These are phyloP conservation scores for Triplophysa rosa DNA, from an alignment of 2,113 vertebrate species.

Conservation along the genomic window DNA sequence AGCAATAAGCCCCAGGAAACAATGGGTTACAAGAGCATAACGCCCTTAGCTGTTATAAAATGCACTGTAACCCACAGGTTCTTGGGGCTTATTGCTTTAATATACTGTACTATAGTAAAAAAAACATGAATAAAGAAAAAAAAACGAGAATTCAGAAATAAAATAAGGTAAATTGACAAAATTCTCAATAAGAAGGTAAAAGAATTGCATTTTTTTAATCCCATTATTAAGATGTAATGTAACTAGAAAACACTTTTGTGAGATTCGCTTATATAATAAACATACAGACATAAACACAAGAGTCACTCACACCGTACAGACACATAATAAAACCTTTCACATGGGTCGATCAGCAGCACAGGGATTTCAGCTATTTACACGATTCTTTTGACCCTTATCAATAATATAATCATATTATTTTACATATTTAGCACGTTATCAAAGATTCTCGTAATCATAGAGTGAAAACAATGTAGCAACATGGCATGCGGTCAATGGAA, in stretches of 20 bases:
- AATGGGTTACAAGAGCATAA: no score
- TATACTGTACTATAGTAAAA: no score
- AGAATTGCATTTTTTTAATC: no score
- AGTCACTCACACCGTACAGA: slow-evolving; percentile 29
- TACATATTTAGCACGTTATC: slow-evolving; percentile 55
- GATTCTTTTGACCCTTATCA: slow-evolving; percentile 27
- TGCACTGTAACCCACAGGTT: no score
- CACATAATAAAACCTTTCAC: slow-evolving; percentile 33
- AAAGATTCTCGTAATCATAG: slow-evolving; percentile 40
- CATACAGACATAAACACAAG: slow-evolving; percentile 26
- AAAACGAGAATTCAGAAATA: no score
- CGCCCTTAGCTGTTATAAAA: no score
- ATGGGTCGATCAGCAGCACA: slow-evolving; percentile 51
- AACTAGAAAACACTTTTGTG: not conserved
- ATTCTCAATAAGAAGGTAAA: no score
- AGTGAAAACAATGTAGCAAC: slow-evolving; percentile 48
- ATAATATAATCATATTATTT: slow-evolving; percentile 48
- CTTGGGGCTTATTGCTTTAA: no score
- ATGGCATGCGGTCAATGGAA: slow-evolving; percentile 46
- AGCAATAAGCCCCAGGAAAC: no score
- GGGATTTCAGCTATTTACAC: slow-evolving; percentile 46
- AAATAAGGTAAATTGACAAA: no score
- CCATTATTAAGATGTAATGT: no score
- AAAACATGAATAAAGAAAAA: no score
- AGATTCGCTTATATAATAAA: slow-evolving; percentile 19